These are phyloP conservation scores for Istiophorus platypterus DNA, from an alignment of 2,113 vertebrate species.

Conservation along the genomic window DNA sequence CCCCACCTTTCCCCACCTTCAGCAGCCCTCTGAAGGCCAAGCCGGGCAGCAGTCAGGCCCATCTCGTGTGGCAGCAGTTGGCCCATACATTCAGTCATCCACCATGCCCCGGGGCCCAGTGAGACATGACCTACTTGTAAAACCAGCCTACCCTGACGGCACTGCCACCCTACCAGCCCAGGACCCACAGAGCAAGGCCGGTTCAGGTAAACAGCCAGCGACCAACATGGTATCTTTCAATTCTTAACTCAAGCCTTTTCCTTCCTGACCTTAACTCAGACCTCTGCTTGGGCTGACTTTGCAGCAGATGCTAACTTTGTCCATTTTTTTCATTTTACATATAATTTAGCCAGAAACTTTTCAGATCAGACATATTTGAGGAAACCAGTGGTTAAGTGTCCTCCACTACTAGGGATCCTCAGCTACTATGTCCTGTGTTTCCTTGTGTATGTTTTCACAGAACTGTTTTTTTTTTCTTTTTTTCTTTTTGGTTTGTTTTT, in stretches of 20 bases:
- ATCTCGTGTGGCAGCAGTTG: slow-evolving; percentile 95
- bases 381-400: not conserved
- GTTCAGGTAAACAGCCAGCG: slow-evolving; percentile 66
- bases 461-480: not conserved
- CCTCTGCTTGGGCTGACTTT: not conserved
- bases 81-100: slow-evolving; percentile 96
- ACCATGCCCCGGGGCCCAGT: slow-evolving; percentile 92
- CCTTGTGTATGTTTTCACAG: not conserved
- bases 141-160: slow-evolving; percentile 90
- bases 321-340: slow-evolving; percentile 18
- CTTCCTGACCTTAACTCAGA: slow-evolving; percentile 1
- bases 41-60: slow-evolving; percentile 85
- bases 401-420: not conserved
- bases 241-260: no score
- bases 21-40: slow-evolving; percentile 87
- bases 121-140: slow-evolving; percentile 91
- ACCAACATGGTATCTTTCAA: no score
- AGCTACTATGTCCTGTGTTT: not conserved
- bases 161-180: slow-evolving; percentile 83
- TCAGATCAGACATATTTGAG: not conserved
- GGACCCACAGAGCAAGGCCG: slow-evolving; percentile 76
- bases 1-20: not conserved
- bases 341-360: no score
- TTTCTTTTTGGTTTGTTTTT: not conserved
- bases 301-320: not conserved